Evolutionary conservation across 2,888 invertebrate species (phyloP).

Genomic region (Micoletzkya japonica): DNA sequence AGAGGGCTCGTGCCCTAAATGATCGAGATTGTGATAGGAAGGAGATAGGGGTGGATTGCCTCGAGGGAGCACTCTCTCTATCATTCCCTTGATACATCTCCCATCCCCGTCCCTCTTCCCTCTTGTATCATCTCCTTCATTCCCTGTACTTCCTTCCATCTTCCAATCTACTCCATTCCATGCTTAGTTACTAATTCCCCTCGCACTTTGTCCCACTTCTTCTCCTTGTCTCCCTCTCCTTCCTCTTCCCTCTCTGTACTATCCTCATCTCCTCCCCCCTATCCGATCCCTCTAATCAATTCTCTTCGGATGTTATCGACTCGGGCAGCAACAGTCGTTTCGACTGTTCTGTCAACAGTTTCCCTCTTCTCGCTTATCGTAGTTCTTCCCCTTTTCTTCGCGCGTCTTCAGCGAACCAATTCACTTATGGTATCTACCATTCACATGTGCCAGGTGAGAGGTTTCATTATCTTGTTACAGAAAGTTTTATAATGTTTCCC

Average conservation of each 20-base stretch:
- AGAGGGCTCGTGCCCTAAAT: neutral
- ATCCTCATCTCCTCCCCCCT: neutral
- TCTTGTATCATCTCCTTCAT: neutral
- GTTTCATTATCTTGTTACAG: neutral
- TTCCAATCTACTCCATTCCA: neutral
- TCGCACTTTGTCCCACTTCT: neutral
- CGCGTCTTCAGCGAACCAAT: conserved; percentile 42
- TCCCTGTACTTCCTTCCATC: neutral
- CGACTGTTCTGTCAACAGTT: conserved; percentile 43
- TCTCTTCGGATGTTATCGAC: conserved; percentile 19
- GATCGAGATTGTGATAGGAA: neutral
- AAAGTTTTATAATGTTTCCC: neutral
- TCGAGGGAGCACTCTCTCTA: neutral
- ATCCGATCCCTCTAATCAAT: conserved; percentile 5
- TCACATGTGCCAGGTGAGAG: conserved; percentile 42
- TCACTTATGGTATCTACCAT: conserved; percentile 42
- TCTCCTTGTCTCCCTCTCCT: conserved; percentile 2
- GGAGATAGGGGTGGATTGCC: neutral
- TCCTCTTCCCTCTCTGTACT: conserved; percentile 4
- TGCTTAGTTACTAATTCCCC: neutral
- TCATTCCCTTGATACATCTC: neutral
- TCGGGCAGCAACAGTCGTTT: conserved; percentile 31
- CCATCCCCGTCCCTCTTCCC: neutral
- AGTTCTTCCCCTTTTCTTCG: conserved; percentile 42
- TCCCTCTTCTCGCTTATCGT: conserved; percentile 38